Conservation (phyloP, 2,797 vertebrate genomes). For the Erpetoichthys calabaricus region DNA sequence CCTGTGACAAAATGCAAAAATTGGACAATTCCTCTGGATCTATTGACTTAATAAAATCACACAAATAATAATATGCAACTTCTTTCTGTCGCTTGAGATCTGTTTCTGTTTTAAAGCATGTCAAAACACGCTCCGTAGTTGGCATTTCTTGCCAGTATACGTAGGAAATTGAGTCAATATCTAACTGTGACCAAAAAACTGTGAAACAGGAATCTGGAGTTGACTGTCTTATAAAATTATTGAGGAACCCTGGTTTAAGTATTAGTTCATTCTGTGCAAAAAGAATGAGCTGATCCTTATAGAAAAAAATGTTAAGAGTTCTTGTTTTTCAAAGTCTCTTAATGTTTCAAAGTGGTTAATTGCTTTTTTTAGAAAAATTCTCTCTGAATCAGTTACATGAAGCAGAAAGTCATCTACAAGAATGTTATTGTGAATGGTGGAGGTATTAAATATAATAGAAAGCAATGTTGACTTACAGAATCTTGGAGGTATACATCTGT, state of each 20-base stretch:
- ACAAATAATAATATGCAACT: not conserved
- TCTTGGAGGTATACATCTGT: slow-evolving; percentile 2
- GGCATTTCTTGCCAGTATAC: slow-evolving; percentile 1
- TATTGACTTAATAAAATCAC: not conserved
- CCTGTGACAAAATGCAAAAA: slow-evolving; percentile 1
- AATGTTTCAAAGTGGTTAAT: not conserved
- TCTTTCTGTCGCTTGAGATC: slow-evolving; percentile 1
- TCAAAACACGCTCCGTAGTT: not conserved
- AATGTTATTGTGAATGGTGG: not conserved
- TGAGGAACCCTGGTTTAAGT: slow-evolving; percentile 1
- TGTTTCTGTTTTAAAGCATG: not conserved
- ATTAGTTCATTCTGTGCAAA: not conserved
- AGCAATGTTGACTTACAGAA: not conserved
- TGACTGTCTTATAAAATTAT: not conserved
- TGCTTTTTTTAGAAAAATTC: not conserved
- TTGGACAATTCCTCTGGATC: not conserved
- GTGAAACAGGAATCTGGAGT: slow-evolving; percentile 2
- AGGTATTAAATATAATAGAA: not conserved
- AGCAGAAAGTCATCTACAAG: not conserved
- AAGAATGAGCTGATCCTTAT: not conserved
- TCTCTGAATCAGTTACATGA: slow-evolving; percentile 1
- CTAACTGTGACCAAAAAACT: too few species aligned
- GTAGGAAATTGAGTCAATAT: too few species aligned
- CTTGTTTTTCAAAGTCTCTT: not conserved
- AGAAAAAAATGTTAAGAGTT: not conserved